Conservation (phyloP, 1,140 invertebrate genomes). For the Archivesica marissinica region DNA sequence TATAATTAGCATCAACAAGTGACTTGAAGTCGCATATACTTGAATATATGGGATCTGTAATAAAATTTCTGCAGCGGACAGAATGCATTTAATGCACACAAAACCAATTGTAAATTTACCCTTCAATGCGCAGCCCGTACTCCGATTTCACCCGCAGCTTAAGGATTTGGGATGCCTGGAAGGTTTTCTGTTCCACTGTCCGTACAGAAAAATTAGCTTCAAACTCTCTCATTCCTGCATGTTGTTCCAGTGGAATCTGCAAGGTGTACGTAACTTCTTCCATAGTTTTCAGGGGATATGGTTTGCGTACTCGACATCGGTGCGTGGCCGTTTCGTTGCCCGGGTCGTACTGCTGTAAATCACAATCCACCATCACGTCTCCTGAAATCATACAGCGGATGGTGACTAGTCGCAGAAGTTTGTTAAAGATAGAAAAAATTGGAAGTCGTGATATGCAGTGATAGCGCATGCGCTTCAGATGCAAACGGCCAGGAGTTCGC, state of each 20-base stretch:
- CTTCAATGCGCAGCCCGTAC: conserved; percentile 47
- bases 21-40: too few species aligned
- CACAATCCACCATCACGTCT: conserved; percentile 43
- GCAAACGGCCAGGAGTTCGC: too few species aligned
- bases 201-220: conserved; percentile 50
- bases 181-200: conserved; percentile 30
- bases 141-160: conserved; percentile 36
- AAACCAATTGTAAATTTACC: conserved; percentile 21
- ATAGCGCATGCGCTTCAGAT: too few species aligned
- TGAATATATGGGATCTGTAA: too few species aligned
- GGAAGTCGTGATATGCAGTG: too few species aligned
- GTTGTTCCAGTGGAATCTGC: conserved; percentile 28
- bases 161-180: background rate
- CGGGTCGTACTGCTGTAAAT: background rate
- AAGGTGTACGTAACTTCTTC: conserved; percentile 35
- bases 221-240: conserved; percentile 31
- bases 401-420: too few species aligned
- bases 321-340: background rate
- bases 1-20: too few species aligned
- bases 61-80: too few species aligned
- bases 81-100: too few species aligned
- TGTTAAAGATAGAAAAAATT: too few species aligned
- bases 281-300: conserved; percentile 38
- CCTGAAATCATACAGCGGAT: too few species aligned
- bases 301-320: conserved; percentile 45